Conservation (phyloP, 2,797 vertebrate species). For the Coregonus sp. region DNA sequence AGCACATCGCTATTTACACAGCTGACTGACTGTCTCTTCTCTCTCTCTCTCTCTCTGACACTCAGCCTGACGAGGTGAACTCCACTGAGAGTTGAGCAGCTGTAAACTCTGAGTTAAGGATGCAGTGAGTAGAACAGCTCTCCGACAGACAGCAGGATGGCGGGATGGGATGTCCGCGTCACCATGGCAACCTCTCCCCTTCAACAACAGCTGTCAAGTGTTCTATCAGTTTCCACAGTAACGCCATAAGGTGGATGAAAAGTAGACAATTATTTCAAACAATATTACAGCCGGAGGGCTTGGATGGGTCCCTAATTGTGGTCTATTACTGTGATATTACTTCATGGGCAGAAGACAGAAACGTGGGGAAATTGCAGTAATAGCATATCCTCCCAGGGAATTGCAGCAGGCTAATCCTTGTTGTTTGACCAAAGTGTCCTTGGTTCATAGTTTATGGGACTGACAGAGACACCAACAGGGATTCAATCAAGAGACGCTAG, state of each 20-base stretch:
- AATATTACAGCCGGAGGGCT: constrained; percentile 49
- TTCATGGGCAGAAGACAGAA: constrained; percentile 35
- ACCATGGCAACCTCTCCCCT: constrained; percentile 65
- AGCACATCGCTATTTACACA: constrained; percentile 22
- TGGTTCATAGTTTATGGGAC: not conserved
- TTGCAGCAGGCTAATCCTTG: not conserved
- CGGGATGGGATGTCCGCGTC: constrained; percentile 58
- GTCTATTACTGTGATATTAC: constrained; percentile 55
- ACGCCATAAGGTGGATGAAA: constrained; percentile 66
- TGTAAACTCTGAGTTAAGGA: constrained; percentile 39
- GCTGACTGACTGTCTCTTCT: not conserved
- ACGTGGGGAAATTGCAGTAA: not conserved
- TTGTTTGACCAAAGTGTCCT: not conserved
- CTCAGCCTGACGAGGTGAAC: constrained; percentile 20
- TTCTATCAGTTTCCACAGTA: constrained; percentile 80
- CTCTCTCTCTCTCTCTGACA: too few species aligned
- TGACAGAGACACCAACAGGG: not conserved
- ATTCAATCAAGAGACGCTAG: not conserved
- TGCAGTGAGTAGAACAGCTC: constrained; percentile 11
- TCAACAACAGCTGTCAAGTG: constrained; percentile 55
- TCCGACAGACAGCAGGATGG: constrained; percentile 33
- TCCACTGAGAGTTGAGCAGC: constrained; percentile 20
- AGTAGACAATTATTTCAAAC: constrained; percentile 40
- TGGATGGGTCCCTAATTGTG: constrained; percentile 62
- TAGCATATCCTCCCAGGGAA: not conserved